These are phyloP conservation scores for Bombus sibiricus DNA, from an alignment of 1,140 invertebrate species.

Conservation along the genomic window DNA sequence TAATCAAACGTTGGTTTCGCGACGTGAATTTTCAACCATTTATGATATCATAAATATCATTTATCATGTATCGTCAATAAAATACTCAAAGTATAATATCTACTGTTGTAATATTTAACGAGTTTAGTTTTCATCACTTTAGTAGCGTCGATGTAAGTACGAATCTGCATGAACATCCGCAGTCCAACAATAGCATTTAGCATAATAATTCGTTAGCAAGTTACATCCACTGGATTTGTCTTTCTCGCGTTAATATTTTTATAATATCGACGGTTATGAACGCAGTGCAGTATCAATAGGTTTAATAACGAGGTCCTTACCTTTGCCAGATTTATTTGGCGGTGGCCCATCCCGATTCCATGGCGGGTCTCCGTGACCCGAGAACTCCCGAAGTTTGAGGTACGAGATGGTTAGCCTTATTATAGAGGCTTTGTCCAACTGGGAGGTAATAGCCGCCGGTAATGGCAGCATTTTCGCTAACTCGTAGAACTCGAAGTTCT, in stretches of 20 bases:
- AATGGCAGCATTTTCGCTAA: conserved; percentile 98
- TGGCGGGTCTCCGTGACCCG: conserved; percentile 96
- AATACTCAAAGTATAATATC: too few relatives aligned
- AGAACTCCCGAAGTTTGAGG: conserved; percentile 97
- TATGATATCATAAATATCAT: too few relatives aligned
- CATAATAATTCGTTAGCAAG: neutral
- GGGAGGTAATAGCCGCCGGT: conserved; percentile 97
- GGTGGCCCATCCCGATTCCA: conserved; percentile 92
- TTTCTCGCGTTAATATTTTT: neutral
- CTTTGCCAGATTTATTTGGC: conserved; percentile 92
- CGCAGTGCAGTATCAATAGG: neutral
- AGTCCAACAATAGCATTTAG: too few relatives aligned
- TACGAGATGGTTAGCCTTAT: conserved; percentile 99
- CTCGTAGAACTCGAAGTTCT: conserved; percentile 99
- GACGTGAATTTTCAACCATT: neutral
- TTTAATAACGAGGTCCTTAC: conserved; percentile 82
- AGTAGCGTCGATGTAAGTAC: too few relatives aligned
- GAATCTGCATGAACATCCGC: too few relatives aligned
- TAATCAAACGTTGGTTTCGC: neutral
- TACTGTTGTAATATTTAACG: too few relatives aligned
- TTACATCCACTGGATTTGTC: neutral
- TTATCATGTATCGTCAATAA: too few relatives aligned
- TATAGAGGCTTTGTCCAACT: conserved; percentile 99
- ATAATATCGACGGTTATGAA: neutral
- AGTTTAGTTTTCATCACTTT: too few relatives aligned